These are phyloP conservation scores for Phenganax subtilis DNA, from an alignment of 92 coral and sea anemone species.

Conservation along the genomic window DNA sequence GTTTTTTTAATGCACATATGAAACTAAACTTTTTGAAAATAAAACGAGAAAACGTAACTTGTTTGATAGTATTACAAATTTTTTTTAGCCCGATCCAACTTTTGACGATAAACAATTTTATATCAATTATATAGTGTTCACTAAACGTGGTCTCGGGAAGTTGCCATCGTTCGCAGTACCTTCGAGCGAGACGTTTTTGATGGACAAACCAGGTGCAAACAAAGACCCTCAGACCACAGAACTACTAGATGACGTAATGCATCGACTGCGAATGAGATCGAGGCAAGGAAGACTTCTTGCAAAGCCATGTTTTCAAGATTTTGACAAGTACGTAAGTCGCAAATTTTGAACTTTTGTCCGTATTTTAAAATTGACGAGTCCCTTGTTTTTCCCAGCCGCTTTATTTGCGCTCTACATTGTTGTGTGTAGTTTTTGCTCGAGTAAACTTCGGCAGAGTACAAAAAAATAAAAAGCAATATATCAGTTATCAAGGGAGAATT, in stretches of 20 bases:
- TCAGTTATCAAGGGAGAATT: too few species aligned
- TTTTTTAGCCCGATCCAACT: too few species aligned
- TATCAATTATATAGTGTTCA: constrained; percentile 54
- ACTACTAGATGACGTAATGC: constrained; percentile 63
- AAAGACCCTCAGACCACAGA: constrained; percentile 49
- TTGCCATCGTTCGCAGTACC: constrained; percentile 75
- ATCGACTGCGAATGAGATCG: constrained; percentile 74
- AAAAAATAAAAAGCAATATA: too few species aligned
- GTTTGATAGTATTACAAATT: too few species aligned
- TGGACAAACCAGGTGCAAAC: constrained; percentile 83
- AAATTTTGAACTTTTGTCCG: too few species aligned
- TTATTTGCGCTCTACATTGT: background rate
- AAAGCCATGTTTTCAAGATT: constrained; percentile 93
- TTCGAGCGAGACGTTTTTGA: constrained; percentile 73
- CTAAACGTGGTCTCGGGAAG: constrained; percentile 88
- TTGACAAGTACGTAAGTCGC: constrained; percentile 87
- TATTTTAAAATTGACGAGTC: too few species aligned
- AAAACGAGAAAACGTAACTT: too few species aligned
- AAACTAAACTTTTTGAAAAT: too few species aligned
- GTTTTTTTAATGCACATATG: too few species aligned
- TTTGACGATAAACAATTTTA: too few species aligned
- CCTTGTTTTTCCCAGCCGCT: background rate
- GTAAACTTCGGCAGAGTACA: too few species aligned
- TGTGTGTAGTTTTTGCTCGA: too few species aligned
- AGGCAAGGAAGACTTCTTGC: constrained; percentile 77